phyloP scores from a whole-genome alignment of 2,888 invertebrate species.

The Amaurobius ferox region DNA sequence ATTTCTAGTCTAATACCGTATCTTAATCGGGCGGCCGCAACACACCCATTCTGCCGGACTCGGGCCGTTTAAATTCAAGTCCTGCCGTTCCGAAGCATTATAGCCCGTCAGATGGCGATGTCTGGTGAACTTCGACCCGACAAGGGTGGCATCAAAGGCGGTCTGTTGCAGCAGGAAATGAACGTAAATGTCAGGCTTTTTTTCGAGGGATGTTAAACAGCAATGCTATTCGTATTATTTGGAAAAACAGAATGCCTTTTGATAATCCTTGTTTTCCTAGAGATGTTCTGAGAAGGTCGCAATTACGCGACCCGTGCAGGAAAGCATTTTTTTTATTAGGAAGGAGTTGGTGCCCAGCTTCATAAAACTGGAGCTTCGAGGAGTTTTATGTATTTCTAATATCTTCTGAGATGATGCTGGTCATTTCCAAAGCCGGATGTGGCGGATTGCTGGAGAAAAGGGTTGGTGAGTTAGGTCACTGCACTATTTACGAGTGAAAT shows the following conservation, averaged over 20 bases:
- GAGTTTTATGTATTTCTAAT: constrained; percentile 8
- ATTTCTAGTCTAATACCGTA: neutral
- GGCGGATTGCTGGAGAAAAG: neutral
- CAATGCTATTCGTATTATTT: neutral
- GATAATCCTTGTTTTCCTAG: neutral
- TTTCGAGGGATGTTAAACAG: constrained; percentile 5
- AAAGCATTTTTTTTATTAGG: neutral
- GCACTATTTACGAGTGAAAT: neutral
- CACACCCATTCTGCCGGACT: neutral
- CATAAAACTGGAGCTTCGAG: neutral
- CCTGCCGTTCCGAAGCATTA: neutral
- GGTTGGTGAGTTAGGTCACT: neutral
- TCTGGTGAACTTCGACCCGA: constrained; percentile 15
- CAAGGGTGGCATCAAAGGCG: constrained; percentile 27
- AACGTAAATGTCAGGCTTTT: constrained; percentile 18
- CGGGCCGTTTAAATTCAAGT: neutral
- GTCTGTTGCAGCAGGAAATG: constrained; percentile 39
- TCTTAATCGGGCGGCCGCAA: neutral
- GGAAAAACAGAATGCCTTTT: constrained; percentile 2
- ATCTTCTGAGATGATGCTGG: neutral
- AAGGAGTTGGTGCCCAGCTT: neutral
- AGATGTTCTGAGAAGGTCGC: neutral
- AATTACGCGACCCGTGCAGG: neutral
- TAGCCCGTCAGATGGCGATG: neutral
- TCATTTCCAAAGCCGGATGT: neutral